Percentiles rank a stretch among this genome's conserved stretches.
Evolutionary conservation across 2,113 vertebrate genomes (phyloP).

Genomic region (Acinonyx jubatus): DNA sequence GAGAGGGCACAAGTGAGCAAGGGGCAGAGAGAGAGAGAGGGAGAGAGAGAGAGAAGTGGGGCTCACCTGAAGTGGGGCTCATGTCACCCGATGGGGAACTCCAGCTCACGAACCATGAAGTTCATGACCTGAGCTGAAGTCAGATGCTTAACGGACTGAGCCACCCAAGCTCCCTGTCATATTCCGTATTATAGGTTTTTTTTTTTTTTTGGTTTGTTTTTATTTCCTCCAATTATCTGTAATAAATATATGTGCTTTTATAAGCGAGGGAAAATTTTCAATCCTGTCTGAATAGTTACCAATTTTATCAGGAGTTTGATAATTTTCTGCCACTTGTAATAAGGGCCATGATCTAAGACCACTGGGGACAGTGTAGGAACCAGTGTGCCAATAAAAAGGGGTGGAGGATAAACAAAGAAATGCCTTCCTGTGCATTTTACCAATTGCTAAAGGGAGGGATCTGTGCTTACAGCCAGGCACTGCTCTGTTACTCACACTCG

Average conservation of each 20-base stretch:
- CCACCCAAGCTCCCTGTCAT: not conserved
- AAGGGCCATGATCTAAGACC: not conserved
- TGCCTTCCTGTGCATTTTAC: not conserved
- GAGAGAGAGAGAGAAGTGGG: no score
- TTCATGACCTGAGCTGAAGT: no score
- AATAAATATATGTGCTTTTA: not conserved
- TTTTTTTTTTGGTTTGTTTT: not conserved
- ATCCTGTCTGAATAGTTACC: not conserved
- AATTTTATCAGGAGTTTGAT: not conserved
- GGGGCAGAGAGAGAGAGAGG: no score
- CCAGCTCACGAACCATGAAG: no score
- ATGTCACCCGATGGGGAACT: no score
- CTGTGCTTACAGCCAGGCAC: not conserved
- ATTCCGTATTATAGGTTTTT: not conserved
- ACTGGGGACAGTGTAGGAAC: not conserved
- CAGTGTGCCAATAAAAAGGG: not conserved
- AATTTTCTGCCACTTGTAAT: not conserved
- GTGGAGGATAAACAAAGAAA: not conserved
- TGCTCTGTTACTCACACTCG: not conserved
- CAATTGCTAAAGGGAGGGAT: not conserved
- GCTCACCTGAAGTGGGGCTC: no score
- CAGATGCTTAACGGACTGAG: no score
- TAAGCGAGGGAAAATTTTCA: not conserved
- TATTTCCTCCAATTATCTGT: not conserved
- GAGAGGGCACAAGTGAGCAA: no score